Evolutionary conservation across 2,797 vertebrate genomes (phyloP).

Genomic region (Sebastes trivittatus): DNA sequence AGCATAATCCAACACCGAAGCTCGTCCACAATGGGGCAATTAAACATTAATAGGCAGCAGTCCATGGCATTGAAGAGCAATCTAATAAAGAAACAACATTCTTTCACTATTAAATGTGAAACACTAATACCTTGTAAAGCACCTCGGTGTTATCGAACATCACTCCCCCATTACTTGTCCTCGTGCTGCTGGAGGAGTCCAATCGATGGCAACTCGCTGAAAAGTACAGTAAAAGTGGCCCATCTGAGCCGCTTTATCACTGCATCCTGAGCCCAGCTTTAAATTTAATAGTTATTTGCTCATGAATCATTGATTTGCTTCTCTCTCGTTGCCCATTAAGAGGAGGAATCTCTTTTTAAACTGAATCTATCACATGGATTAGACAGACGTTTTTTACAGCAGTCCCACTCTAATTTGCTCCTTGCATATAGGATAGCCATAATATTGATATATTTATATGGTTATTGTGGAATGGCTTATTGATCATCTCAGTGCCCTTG

Average conservation of each 20-base stretch:
- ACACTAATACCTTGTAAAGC: constrained; percentile 54
- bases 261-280: constrained; percentile 19
- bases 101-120: constrained; percentile 51
- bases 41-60: constrained; percentile 54
- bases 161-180: constrained; percentile 47
- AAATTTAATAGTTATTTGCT: constrained; percentile 65
- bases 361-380: constrained; percentile 49
- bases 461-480: constrained; percentile 59
- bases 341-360: constrained; percentile 56
- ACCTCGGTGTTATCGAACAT: constrained; percentile 40
- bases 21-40: constrained; percentile 29
- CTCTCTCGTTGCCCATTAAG: constrained; percentile 48
- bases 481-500: constrained; percentile 51
- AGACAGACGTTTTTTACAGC: constrained; percentile 41
- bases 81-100: constrained; percentile 50
- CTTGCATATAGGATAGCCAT: constrained; percentile 49
- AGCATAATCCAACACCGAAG: constrained; percentile 27
- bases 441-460: constrained; percentile 64
- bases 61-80: constrained; percentile 19
- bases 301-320: constrained; percentile 68
- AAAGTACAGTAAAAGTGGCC: constrained; percentile 55
- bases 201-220: constrained; percentile 57
- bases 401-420: constrained; percentile 50
- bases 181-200: background rate
- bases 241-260: constrained; percentile 49